phyloP scores from a whole-genome alignment of 2,888 invertebrate genomes.

The Alentia gelatinosa region DNA sequence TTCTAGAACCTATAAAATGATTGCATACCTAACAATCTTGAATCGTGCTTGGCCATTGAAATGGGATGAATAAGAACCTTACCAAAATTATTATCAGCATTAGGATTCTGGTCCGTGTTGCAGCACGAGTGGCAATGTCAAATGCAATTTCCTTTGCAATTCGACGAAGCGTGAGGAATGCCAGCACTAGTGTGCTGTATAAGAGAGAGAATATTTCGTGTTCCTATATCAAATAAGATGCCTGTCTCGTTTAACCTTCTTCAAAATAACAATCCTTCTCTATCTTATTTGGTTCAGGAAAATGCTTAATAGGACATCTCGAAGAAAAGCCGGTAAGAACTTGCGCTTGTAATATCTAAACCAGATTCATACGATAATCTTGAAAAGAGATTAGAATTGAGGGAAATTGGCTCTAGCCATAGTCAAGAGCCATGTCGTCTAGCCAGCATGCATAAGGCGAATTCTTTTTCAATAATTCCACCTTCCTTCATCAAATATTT shows the following conservation, averaged over 20 bases:
- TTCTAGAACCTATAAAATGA: too few relatives aligned
- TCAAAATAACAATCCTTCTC: too few relatives aligned
- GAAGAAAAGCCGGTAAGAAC: not conserved
- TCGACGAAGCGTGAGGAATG: not conserved
- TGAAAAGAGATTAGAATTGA: not conserved
- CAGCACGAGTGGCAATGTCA: not conserved
- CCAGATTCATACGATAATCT: not conserved
- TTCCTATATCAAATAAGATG: not conserved
- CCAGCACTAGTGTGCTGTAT: not conserved
- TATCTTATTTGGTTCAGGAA: too few relatives aligned
- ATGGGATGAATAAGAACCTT: too few relatives aligned
- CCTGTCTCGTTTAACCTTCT: too few relatives aligned
- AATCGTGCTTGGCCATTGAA: too few relatives aligned
- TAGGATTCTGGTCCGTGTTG: not conserved
- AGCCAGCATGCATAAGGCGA: not conserved
- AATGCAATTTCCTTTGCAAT: constrained; percentile 11
- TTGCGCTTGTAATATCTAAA: not conserved
- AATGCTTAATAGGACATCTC: not conserved
- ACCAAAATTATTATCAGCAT: not conserved
- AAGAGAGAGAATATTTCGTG: not conserved
- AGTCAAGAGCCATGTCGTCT: not conserved
- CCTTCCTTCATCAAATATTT: too few relatives aligned
- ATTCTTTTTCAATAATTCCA: too few relatives aligned
- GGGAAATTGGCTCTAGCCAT: not conserved
- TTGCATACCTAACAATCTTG: too few relatives aligned